A percentile compares a stretch with the other conserved stretches of the same genome.
Conservation (phyloP, 2,113 vertebrate genomes). For the Balaenoptera acutorostrata region DNA sequence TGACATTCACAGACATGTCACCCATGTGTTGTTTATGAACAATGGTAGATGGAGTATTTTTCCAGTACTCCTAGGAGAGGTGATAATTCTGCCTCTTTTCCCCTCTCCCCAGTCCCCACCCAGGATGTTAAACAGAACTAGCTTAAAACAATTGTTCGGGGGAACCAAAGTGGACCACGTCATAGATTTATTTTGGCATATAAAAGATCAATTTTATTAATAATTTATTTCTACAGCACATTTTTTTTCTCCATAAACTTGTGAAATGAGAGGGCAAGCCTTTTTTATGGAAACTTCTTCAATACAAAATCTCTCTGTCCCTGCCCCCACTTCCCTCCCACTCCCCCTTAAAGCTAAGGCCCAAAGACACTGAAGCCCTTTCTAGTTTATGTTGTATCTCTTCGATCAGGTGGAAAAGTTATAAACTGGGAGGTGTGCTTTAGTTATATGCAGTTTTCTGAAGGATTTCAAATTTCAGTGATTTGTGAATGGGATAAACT, state of each 20-base stretch:
- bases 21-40: background rate
- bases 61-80: background rate
- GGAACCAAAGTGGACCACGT: background rate
- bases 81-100: background rate
- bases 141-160: background rate
- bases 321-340: too few relatives aligned
- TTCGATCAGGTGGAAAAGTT: background rate
- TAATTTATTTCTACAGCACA: background rate
- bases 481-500: background rate
- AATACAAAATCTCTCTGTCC: background rate
- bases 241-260: background rate
- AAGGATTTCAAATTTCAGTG: background rate
- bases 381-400: background rate
- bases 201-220: background rate
- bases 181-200: background rate
- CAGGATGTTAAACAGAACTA: background rate
- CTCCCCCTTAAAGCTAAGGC: background rate
- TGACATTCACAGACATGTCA: background rate
- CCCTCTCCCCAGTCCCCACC: accelerated
- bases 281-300: background rate
- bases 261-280: background rate
- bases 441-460: background rate
- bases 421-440: background rate
- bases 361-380: background rate
- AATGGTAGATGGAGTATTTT: background rate